Evolutionary conservation across 2,113 vertebrate genomes (phyloP).

Genomic region (Gambusia holbrooki): DNA sequence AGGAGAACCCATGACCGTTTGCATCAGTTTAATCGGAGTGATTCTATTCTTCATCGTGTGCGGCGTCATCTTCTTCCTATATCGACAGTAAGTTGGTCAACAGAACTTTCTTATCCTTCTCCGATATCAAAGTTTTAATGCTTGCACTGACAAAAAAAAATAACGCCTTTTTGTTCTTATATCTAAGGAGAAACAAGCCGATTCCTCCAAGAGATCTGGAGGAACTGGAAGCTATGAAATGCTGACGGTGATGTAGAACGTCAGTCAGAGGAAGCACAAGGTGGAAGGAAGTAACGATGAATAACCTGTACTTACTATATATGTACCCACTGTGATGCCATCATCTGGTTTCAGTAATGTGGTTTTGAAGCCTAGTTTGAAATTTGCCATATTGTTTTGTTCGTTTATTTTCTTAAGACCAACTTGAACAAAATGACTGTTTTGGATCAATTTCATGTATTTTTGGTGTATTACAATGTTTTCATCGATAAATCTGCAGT

Average conservation of each 20-base stretch:
- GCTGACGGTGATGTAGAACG: not conserved
- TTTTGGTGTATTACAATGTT: too few relatives aligned
- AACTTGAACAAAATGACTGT: not conserved
- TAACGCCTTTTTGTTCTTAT: not conserved
- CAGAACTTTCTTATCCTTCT: not conserved
- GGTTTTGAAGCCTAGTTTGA: too few relatives aligned
- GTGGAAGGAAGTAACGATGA: not conserved
- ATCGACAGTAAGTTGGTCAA: not conserved
- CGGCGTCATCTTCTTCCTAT: not conserved
- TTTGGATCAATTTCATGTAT: too few relatives aligned
- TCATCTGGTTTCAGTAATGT: not conserved
- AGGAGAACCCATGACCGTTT: too few relatives aligned
- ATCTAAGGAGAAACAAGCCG: not conserved
- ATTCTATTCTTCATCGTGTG: not conserved
- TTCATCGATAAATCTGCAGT: too few relatives aligned
- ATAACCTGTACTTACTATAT: not conserved
- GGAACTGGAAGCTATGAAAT: not conserved
- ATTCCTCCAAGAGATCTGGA: not conserved
- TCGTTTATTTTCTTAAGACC: not conserved
- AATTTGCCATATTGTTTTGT: not conserved
- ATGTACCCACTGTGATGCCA: not conserved
- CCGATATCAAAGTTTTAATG: not conserved
- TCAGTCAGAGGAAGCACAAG: not conserved
- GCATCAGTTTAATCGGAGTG: not conserved
- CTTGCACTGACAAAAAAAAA: not conserved